Base-by-base conservation (phyloP, 2,797 vertebrate species). In the Aphelocoma californica region DNA sequence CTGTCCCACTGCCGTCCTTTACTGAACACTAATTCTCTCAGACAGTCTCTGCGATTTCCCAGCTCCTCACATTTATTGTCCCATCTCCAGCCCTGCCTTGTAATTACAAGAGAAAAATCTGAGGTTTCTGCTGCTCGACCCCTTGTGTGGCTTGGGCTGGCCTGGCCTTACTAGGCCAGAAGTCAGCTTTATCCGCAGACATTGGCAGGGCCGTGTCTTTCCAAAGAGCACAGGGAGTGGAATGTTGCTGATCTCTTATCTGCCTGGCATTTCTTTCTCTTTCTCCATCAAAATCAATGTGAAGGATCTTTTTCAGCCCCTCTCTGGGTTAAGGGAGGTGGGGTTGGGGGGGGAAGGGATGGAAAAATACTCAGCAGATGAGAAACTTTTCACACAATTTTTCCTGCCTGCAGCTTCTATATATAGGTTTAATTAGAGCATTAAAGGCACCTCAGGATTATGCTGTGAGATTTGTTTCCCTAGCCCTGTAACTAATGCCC, bases 391-490 rank as follows among this genome's bases (percentile, higher is more conserved):
- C 66, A 72, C 11, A 57, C 70, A 11, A 40, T 81, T 94, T 95
- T 75, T 84, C 62, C 91, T 93, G 87, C 70, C 88, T 77, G 90
- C 62, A 79, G 90, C 73, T 96, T 91, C 95, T 96, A 97, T 96
- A 97, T 96, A 96, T 96, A 97, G 95, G 92, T 88, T 96, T 94
- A 97, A 97, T 97, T 96, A 97, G 95, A 91, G 88, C 87, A 90
- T 74, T 90, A 95, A 92, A 95, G 80, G 82, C 83, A 75, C 80
- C 77, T 93, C 77, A 94, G 95, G 95, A 96, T 96, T 94, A 96
- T 66, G 85, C 91, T 79, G 91, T 42, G 82, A 95, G 95, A 77
- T 96, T 95, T 96, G 89, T 96, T 97, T 96, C 96, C 92, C 96
- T 56, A 81, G 77, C 62, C 54, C 64, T 72, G 80, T 75, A 95